Evolutionary conservation across 1,140 invertebrate genomes (phyloP).

Genomic region (Cepaea nemoralis): DNA sequence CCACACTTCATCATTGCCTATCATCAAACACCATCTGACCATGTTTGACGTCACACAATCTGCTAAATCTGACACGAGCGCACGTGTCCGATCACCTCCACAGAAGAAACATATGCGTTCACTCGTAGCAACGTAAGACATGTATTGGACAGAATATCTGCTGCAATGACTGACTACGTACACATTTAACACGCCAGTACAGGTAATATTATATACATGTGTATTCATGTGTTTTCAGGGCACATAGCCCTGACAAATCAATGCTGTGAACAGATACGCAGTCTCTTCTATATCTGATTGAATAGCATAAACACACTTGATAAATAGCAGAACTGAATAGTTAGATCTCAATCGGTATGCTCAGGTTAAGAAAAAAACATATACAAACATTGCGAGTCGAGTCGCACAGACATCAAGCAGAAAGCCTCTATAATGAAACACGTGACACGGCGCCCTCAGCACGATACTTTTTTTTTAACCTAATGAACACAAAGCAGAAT

Average conservation of each 20-base stretch:
- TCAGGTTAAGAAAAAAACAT: too few species aligned
- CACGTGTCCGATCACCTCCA: not conserved
- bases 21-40: not conserved
- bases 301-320: slow-evolving; percentile 6
- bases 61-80: not conserved
- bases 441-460: too few species aligned
- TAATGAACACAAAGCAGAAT: too few species aligned
- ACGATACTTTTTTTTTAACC: too few species aligned
- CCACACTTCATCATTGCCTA: too few species aligned
- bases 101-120: not conserved
- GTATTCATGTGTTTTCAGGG: not conserved
- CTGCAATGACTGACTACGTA: not conserved
- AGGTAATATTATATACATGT: not conserved
- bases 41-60: not conserved
- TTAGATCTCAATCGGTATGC: too few species aligned
- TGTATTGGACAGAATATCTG: not conserved
- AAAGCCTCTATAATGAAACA: too few species aligned
- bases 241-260: not conserved
- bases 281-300: not conserved
- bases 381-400: too few species aligned
- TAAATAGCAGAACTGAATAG: too few species aligned
- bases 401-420: too few species aligned
- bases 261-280: not conserved
- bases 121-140: not conserved
- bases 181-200: not conserved